phyloP scores from a whole-genome alignment of 2,888 invertebrate genomes.

The Bhutanitis thaidina region DNA sequence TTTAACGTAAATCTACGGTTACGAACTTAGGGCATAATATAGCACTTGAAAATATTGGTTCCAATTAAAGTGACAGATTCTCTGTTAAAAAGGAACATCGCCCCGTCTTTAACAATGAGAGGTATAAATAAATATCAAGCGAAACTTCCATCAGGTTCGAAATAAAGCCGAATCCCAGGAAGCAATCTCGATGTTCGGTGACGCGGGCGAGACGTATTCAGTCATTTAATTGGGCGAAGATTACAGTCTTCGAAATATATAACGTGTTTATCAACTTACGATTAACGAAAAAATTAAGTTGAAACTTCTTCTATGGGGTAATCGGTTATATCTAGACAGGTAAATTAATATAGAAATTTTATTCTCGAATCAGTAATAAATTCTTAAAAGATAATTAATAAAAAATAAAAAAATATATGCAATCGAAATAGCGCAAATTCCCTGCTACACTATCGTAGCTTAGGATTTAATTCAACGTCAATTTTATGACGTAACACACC shows the following conservation, averaged over 20 bases:
- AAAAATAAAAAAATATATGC: no score
- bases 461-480: no score
- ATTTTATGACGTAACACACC: no score
- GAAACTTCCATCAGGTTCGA: constrained; percentile 27
- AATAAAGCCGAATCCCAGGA: constrained; percentile 34
- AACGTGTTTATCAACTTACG: constrained; percentile 28
- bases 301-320: no score
- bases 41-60: not conserved
- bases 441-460: no score
- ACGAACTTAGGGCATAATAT: not conserved
- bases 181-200: constrained; percentile 58
- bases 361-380: no score
- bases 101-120: constrained; percentile 6
- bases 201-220: constrained; percentile 51
- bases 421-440: no score
- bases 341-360: no score
- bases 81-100: constrained; percentile 10
- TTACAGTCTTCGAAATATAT: constrained; percentile 46
- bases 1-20: no score
- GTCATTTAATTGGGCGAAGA: constrained; percentile 64
- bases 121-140: constrained; percentile 16
- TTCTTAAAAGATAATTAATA: no score
- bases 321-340: no score
- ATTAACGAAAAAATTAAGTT: no score
- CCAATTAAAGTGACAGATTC: constrained; percentile 15